Base-by-base conservation (phyloP, 64 coral and sea anemone species). In the Trachythela sp. region DNA sequence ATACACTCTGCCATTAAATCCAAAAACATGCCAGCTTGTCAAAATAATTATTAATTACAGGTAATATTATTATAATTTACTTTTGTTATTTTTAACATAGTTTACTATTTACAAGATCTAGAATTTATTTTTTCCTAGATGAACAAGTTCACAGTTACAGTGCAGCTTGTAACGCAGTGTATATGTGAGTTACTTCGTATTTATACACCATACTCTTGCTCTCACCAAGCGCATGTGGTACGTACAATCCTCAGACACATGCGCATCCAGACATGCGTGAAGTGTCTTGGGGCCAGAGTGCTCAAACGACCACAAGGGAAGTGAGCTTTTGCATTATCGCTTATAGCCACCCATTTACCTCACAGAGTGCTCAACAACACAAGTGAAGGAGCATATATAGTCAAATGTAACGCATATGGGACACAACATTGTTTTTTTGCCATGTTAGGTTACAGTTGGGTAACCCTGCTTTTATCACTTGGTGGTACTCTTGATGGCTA, bases 361-460 rank as follows among this genome's bases (percentile, higher is more conserved):
- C n/a, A n/a, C n/a, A n/a, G n/a, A n/a, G n/a, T n/a, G n/a, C n/a
- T n/a, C n/a, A n/a, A n/a, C n/a, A n/a, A n/a, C n/a, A n/a, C n/a
- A n/a, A n/a, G n/a, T n/a, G n/a, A n/a, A n/a, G n/a, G n/a, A n/a
- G 29, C 68, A 72, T 72, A 72, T 72, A 72, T 24, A 9, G 29
- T 72, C 24, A 72, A 72, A 9, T 9, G 17, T 1, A 72, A 26
- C 29, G 68, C 17, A 22, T 14, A 72, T 72, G 68, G 68, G 68
- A 26, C 68, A 72, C 30, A 70, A 8, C 18, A 26, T 70, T 9
- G 7, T 8, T n/a, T 76, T 32, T 20, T 26, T 77, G 5, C 20
- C 33, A 2, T 75, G 75, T 76, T 71, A 76, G 91, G 85, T 88
- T 33, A 87, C 37, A 56, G 48, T 76, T 92, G 91, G 91, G 71